Evolutionary conservation across 2,888 invertebrate genomes (phyloP).

Genomic region (Margaritifera margaritifera): DNA sequence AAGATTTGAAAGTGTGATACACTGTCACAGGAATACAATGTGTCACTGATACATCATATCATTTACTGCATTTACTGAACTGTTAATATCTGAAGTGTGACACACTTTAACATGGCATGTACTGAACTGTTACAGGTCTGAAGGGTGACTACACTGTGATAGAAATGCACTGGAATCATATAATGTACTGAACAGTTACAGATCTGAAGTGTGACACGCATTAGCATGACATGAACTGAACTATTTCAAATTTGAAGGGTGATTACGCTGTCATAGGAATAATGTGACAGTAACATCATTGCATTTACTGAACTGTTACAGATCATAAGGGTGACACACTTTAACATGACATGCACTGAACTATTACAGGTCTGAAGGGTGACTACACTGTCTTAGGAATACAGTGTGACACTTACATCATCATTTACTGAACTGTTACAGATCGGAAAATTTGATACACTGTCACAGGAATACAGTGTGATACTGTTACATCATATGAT

Average conservation of each 20-base stretch:
- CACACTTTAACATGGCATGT: neutral
- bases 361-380: neutral
- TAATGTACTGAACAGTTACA: constrained; percentile 40
- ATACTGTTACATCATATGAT: neutral
- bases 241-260: neutral
- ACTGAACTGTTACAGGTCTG: constrained; percentile 60
- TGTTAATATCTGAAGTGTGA: neutral
- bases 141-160: constrained; percentile 65
- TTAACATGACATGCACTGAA: neutral
- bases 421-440: neutral
- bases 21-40: constrained; percentile 88
- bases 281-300: neutral
- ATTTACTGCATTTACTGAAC: neutral
- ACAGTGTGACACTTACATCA: neutral
- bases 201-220: constrained; percentile 51
- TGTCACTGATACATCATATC: constrained; percentile 76
- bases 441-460: neutral
- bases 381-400: neutral
- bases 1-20: constrained; percentile 72
- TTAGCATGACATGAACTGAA: neutral
- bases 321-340: too few relatives aligned
- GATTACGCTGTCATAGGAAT: neutral
- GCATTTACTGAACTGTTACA: too few relatives aligned
- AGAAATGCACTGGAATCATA: too few relatives aligned
- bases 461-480: neutral